Percentiles rank a stretch among this genome's conserved stretches.
Evolutionary conservation across 2,888 invertebrate species (phyloP).

Genomic region (Tetranychus piercei): DNA sequence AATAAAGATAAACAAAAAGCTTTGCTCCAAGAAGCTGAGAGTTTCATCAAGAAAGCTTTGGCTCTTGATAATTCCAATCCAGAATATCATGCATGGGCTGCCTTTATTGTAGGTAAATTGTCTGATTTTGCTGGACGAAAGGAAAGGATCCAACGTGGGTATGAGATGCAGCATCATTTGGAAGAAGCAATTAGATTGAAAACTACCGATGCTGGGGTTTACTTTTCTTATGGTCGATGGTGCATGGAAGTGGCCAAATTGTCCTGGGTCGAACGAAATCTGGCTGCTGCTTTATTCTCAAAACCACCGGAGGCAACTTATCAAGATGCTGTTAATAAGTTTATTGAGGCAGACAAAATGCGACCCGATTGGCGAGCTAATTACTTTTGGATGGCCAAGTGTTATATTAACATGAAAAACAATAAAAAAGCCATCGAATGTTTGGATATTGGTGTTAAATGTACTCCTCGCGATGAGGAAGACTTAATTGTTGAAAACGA

Average conservation of each 20-base stretch:
- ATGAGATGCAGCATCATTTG: slow-evolving; percentile 39
- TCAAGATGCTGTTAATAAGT: slow-evolving; percentile 39
- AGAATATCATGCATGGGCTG: slow-evolving; percentile 9
- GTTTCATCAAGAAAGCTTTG: slow-evolving; percentile 10
- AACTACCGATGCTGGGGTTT: slow-evolving; percentile 43
- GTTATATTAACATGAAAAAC: slow-evolving; percentile 8
- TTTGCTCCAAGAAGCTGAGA: slow-evolving; percentile 9
- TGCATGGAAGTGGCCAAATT: slow-evolving; percentile 28
- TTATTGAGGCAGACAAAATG: slow-evolving; percentile 1
- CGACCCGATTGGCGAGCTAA: slow-evolving; percentile 10
- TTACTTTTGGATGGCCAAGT: slow-evolving; percentile 9
- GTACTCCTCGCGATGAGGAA: slow-evolving; percentile 3
- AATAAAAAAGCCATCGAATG: slow-evolving; percentile 10
- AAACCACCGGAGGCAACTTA: slow-evolving; percentile 44
- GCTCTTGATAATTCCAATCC: background rate
- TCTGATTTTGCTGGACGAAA: slow-evolving; percentile 9
- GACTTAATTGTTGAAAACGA: slow-evolving; percentile 9
- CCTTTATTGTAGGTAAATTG: slow-evolving; percentile 6
- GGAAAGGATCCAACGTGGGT: slow-evolving; percentile 3
- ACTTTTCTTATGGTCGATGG: slow-evolving; percentile 44
- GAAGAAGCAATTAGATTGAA: slow-evolving; percentile 44
- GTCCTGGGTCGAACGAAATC: slow-evolving; percentile 46
- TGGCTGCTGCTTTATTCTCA: slow-evolving; percentile 47
- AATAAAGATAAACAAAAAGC: background rate
- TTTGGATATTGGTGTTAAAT: slow-evolving; percentile 1